Base-by-base conservation (phyloP, 1,140 invertebrate species). In the Nautilus pompilius region DNA sequence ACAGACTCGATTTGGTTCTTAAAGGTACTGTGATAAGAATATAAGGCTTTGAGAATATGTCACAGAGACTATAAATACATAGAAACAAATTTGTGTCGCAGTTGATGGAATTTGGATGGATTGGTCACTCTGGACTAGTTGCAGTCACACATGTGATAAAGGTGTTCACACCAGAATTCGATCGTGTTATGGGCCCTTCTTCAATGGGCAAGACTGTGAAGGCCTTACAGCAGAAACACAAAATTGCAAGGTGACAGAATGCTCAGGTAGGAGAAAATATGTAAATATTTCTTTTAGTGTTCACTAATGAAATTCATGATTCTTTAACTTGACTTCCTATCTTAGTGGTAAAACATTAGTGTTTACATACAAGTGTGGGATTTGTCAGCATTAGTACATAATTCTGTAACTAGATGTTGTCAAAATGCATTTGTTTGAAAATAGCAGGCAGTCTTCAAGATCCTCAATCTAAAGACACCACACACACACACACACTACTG, bases 81-180 rank as follows among this genome's bases (percentile, higher is more conserved):
- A 26, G 13, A 58, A 41, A 24, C n/a, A 6, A 58, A 13, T 34
- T 33, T 55, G 56, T 49, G 29, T 62, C 63, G 15, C 66, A 79
- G 75, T 75, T 34, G 85, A 88, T 64, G 88, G 88, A 2, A 82
- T 80, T 2, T 90, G 89, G 89, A 81, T 85, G 60, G 64, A 78
- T 2, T 91, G 90, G 90, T 77, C 80, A 15, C 55, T 73, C 1
- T 90, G 89, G 89, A 84, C 84, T 29, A 79, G 84, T 3, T 91
- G 90, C 76, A 88, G 87, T 6, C 81, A 84, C 15, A 84, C 85
- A 2, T 90, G 89, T 72, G 89, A 88, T 3, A 77, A 85, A 24
- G 89, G 88, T 8, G 82, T 87, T 2, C 82, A 85, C 67, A 85
- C 85, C 69, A 82, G 89, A 69, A 83, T 78, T 3, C 80, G 89